Evolutionary conservation across 2,797 vertebrate species (phyloP), one percentile per base, ranked within the genome.

Genomic region (Galago senegalensis): DNA sequence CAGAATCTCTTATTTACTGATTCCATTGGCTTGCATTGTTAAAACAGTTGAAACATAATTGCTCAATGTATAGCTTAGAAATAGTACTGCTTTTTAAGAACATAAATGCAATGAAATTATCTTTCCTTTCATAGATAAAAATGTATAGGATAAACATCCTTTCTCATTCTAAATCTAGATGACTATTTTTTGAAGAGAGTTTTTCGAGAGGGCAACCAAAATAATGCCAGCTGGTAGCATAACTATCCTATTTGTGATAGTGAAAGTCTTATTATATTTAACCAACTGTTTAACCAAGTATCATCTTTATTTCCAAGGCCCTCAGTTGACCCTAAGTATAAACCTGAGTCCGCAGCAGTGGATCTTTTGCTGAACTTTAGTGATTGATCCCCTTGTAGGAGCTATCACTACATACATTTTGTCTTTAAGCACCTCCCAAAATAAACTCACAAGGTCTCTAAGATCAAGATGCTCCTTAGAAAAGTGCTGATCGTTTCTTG

Each of bases 161-260:
- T 92, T 95, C 91, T 91, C 95, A 88, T 92, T 93, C 67, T 49
- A 86, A 73, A n/a, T 69, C 83, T 0, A 37, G 17, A 95, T 56
- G 95, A 84, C 56, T 56, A 31, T 89, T 94, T 94, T 96, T 94
- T 81, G 37, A 96, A 90, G 92, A 94, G 77, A 97, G 61, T 73
- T 95, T 95, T 95, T 98, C 27, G 46, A 87, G 49, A 91, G 8
- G 67, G 13, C 43, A 84, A 92, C 27, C 56, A 97, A 97, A 1
- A 95, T 91, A 91, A 86, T 79, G 43, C 37, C 46, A 92, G 58
- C 67, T 77, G 37, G 37, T 96, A 25, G 89, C 91, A 4, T 77
- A 96, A 89, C 37, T 95, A 89, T 93, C 95, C 82, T 53, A 72
- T 97, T 93, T 91, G 90, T 91, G 73, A 87, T 84, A 95, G 94